phyloP scores from a whole-genome alignment of 2,797 vertebrate genomes.

The Luscinia luscinia region DNA sequence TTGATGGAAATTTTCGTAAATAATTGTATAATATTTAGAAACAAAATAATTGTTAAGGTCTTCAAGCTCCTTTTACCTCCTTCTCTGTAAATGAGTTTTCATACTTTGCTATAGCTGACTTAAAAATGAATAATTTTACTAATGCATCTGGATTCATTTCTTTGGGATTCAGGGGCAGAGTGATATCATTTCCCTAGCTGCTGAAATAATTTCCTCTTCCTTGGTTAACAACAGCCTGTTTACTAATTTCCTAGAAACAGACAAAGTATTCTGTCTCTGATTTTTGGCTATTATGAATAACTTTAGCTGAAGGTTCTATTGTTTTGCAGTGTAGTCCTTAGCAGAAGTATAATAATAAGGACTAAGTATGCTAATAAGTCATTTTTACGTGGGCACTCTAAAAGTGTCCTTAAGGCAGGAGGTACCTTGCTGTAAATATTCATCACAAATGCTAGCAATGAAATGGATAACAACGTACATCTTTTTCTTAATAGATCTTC shows the following conservation, averaged over 20 bases:
- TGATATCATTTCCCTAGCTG: background rate
- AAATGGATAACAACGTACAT: background rate
- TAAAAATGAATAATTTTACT: background rate
- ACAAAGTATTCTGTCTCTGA: background rate
- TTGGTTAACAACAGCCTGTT: background rate
- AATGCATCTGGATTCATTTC: background rate
- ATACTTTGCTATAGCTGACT: background rate
- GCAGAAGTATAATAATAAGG: background rate
- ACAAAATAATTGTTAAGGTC: background rate
- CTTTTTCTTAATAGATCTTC: background rate
- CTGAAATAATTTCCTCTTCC: constrained; percentile 29
- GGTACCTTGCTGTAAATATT: background rate
- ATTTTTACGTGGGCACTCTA: background rate
- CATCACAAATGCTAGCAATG: background rate
- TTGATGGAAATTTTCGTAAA: background rate
- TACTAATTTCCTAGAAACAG: constrained; percentile 14
- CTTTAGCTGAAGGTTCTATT: background rate
- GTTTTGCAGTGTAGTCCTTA: background rate
- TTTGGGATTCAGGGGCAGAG: background rate
- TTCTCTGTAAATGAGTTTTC: background rate
- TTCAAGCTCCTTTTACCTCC: background rate
- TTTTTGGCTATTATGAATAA: background rate
- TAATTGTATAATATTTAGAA: background rate
- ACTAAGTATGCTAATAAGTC: background rate
- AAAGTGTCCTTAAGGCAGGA: background rate